Base-by-base conservation (phyloP, 2,113 vertebrate species). In the Clinocottus analis region DNA sequence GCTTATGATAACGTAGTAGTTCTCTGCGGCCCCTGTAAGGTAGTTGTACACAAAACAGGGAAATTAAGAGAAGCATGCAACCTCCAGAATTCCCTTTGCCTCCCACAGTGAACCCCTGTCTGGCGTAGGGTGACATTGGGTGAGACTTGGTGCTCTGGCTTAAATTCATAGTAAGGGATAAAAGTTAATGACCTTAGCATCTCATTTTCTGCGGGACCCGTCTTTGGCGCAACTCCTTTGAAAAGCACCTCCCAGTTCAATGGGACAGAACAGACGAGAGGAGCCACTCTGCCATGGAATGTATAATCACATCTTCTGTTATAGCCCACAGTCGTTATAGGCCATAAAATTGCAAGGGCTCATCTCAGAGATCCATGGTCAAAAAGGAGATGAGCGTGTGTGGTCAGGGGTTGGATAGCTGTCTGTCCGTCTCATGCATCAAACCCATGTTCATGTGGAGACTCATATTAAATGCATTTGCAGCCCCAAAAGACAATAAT, bases 141-240 rank as follows among this genome's bases (percentile, higher is more conserved):
- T 86, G 68, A 53, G 84, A 53, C 61, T 79, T 74, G 23, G 77
- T 64, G 19, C 83, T 82, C 81, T 55, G 21, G 78, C 75, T 83
- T 90, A 88, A 90, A 86, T 85, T 87, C 67, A 85, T 75, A 75
- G 75, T 60, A 60, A 90, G 81, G 90, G 89, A 93, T 93, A 91
- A 92, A 94, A 94, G 85, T 94, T 94, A 95, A 93, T 89, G 89
- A 90, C 87, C 92, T 90, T 85, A 85, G 79, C 89, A 87, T 91
- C 88, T 93, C 90, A 92, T 94, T 93, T 92, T 81, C 82, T 82
- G 72, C 73, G 66, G 61, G 75, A 43, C 82, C 83, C 43, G 67
- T 86, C 90, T 75, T 79, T 84, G 85, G 76, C 73, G 25, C 67
- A 41, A 72, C 87, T 84, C 74, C 80, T 88, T 82, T 85, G 86